Conservation (phyloP, 2,888 invertebrate genomes). For the Thymelicus sylvestris region DNA sequence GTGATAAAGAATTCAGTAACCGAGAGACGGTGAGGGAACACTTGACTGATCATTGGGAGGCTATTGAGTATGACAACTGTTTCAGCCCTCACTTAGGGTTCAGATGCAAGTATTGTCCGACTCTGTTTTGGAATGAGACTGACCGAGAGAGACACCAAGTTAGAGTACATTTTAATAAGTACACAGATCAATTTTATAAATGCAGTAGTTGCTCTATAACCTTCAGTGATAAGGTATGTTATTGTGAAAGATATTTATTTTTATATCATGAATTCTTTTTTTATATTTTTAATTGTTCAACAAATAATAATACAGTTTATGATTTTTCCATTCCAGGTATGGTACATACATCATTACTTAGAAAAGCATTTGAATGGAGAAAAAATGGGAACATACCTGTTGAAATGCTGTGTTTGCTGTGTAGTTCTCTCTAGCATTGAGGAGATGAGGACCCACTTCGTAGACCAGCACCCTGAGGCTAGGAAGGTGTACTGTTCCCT, state of each 20-base stretch:
- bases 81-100: slow-evolving; percentile 79
- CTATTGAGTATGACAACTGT: slow-evolving; percentile 69
- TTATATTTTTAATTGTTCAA: not conserved
- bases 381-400: slow-evolving; percentile 52
- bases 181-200: slow-evolving; percentile 70
- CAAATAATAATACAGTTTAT: not conserved
- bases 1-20: slow-evolving; percentile 76
- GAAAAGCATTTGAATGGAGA: slow-evolving; percentile 56
- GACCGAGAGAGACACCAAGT: slow-evolving; percentile 77
- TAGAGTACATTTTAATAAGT: slow-evolving; percentile 61
- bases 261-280: not conserved
- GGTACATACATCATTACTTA: slow-evolving; percentile 71
- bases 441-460: slow-evolving; percentile 70
- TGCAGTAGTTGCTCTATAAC: slow-evolving; percentile 68
- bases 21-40: slow-evolving; percentile 65
- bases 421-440: slow-evolving; percentile 60
- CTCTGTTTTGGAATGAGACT: slow-evolving; percentile 79
- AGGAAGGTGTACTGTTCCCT: slow-evolving; percentile 72
- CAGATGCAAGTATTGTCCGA: slow-evolving; percentile 77
- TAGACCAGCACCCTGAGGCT: slow-evolving; percentile 64
- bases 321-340: slow-evolving; percentile 58
- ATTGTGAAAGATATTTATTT: too few relatives aligned
- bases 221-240: slow-evolving; percentile 77
- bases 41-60: slow-evolving; percentile 67
- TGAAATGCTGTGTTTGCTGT: slow-evolving; percentile 74